These are phyloP conservation scores for Pipra filicauda DNA, from an alignment of 2,113 vertebrate genomes.

Conservation along the genomic window DNA sequence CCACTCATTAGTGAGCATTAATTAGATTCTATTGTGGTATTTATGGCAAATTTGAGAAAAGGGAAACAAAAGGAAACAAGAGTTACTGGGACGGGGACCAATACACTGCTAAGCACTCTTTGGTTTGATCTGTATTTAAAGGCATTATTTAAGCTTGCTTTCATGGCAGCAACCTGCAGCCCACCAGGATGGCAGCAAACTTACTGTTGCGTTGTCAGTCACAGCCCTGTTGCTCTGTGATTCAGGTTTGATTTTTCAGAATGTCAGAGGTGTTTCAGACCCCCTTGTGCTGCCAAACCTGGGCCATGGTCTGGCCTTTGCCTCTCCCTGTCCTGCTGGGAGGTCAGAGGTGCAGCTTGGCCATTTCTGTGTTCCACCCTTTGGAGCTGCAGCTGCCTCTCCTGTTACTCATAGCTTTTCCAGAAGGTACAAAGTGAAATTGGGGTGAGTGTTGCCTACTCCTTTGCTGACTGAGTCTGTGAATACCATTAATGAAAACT, in stretches of 20 bases:
- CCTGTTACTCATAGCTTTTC: neutral
- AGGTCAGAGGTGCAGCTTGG: neutral
- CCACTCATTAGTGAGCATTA: constrained; percentile 42
- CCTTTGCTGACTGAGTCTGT: neutral
- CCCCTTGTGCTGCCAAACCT: neutral
- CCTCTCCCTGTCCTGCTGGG: accelerated
- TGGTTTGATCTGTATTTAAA: neutral
- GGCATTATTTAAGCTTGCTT: neutral
- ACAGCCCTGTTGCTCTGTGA: neutral
- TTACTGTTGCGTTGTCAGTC: neutral
- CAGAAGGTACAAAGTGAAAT: neutral
- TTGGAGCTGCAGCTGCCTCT: neutral
- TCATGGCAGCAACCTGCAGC: neutral
- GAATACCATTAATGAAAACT: neutral
- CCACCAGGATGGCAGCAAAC: neutral
- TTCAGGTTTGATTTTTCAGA: neutral
- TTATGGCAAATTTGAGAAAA: neutral
- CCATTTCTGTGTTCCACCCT: accelerated
- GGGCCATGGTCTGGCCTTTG: accelerated
- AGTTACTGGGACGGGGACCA: neutral
- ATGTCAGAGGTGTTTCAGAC: neutral
- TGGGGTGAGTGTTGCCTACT: neutral
- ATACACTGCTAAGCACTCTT: neutral
- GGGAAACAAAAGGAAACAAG: neutral
- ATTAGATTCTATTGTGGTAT: constrained; percentile 35